phyloP scores from a whole-genome alignment of 2,113 vertebrate species.

The Pterocles gutturalis region DNA sequence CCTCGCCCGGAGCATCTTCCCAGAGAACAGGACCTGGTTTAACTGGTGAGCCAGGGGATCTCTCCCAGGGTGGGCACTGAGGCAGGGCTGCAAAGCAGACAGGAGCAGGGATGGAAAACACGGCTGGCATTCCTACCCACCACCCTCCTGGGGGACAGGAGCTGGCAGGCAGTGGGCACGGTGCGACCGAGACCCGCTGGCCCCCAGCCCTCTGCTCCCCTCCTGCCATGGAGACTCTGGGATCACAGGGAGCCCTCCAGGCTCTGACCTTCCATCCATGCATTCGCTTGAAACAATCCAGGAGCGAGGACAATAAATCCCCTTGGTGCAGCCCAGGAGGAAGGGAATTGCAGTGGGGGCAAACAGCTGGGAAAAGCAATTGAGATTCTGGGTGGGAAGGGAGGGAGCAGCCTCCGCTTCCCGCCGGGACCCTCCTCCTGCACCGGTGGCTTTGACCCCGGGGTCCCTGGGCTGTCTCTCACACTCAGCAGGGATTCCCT shows the following conservation, averaged over 20 bases:
- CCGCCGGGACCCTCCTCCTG: neutral
- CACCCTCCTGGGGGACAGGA: neutral
- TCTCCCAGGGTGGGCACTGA: neutral
- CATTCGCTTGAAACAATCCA: accelerated
- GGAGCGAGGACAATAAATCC: neutral
- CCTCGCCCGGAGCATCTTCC: neutral
- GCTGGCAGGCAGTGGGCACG: neutral
- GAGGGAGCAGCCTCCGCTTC: neutral
- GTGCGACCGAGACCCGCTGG: accelerated
- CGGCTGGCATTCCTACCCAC: accelerated
- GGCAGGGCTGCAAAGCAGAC: accelerated
- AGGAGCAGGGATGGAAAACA: neutral
- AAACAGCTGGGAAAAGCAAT: neutral
- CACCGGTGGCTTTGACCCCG: accelerated
- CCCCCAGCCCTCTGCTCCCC: accelerated
- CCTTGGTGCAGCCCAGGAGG: neutral
- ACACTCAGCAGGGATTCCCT: neutral
- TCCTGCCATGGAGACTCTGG: neutral
- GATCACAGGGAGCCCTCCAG: neutral
- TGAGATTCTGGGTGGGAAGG: neutral
- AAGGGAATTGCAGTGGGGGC: neutral
- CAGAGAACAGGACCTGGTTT: accelerated
- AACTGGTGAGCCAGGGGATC: neutral
- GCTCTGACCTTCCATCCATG: neutral
- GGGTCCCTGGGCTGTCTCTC: neutral